These are phyloP conservation scores for Trematomus bernacchii DNA, from an alignment of 2,797 vertebrate species.

Conservation along the genomic window DNA sequence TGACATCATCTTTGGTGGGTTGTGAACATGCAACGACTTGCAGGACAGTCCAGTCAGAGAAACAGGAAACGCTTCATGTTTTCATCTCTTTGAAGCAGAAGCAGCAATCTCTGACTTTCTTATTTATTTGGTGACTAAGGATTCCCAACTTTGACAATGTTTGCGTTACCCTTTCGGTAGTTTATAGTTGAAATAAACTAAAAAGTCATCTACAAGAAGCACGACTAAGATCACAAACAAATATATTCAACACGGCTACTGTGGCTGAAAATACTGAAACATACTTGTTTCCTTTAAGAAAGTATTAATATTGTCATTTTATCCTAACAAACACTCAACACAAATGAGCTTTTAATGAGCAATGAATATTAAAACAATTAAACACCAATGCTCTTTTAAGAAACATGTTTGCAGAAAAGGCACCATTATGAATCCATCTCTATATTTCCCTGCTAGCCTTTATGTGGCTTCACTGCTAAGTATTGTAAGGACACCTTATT, in stretches of 20 bases:
- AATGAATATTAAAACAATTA: slow-evolving; percentile 61
- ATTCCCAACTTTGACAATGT: neutral
- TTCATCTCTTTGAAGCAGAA: slow-evolving; percentile 21
- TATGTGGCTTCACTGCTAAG: slow-evolving; percentile 37
- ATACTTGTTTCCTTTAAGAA: neutral
- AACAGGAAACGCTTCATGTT: neutral
- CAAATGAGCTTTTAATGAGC: slow-evolving; percentile 52
- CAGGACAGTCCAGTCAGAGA: slow-evolving; percentile 23
- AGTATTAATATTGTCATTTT: slow-evolving; percentile 11
- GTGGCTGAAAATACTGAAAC: neutral
- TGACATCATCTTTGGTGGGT: slow-evolving; percentile 60
- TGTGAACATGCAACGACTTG: slow-evolving; percentile 46
- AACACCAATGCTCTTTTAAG: slow-evolving; percentile 37
- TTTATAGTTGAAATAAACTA: slow-evolving; percentile 12
- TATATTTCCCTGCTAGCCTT: slow-evolving; percentile 23
- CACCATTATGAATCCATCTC: slow-evolving; percentile 37
- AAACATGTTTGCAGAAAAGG: slow-evolving; percentile 45
- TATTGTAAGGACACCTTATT: slow-evolving; percentile 49
- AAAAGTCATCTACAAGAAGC: neutral
- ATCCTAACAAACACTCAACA: neutral
- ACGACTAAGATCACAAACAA: neutral
- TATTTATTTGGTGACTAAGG: neutral
- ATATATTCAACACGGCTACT: neutral
- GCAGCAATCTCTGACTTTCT: neutral
- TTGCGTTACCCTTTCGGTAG: neutral